Evolutionary conservation across 2,797 vertebrate species (phyloP), one percentile per base, ranked within the genome.

Genomic region (Falco naumanni): DNA sequence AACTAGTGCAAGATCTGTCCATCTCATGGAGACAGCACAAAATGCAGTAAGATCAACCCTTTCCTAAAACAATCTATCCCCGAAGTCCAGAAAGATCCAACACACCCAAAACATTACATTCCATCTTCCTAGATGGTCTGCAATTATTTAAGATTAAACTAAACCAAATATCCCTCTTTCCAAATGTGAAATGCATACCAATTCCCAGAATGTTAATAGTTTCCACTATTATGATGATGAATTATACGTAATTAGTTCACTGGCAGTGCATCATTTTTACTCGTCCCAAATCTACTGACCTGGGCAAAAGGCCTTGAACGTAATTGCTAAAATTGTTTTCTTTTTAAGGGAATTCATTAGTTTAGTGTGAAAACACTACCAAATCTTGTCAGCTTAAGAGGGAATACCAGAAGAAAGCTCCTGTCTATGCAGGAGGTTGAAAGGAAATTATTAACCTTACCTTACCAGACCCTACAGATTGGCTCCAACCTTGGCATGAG

Each of bases 181-280:
- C 63, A 77, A 95, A 92, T 33, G 64, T n/a, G 66, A 95, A 95
- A 79, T 34, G 37, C 34, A n/a, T 53, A 22, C 50, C 47, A 72
- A 31, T 84, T 92, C 86, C 83, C 69, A 90, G 47, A 66, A 84
- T 53, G 66, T 82, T 84, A 93, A 82, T 54, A 75, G 43, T 81
- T 97, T 96, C 72, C 75, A 90, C 65, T 31, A 77, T 66, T 57
- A 54, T 70, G 41, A 91, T 69, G 66, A 59, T 34, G 61, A 96
- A 89, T 91, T 91, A 94, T 84, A 94, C 26, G 71, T 61, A 93
- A 92, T 81, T 57, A 84, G 15, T 33, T 93, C 43, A 75, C 28
- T 84, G 57, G n/a, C 80, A 77, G 87, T 53, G 87, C 75, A 91
- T 63, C 9, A 21, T 71, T 91, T 89, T 82, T 15, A 87, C 41